These are phyloP conservation scores for Trididemnum miniatum DNA, from an alignment of 23 tunicate species.

Conservation along the genomic window DNA sequence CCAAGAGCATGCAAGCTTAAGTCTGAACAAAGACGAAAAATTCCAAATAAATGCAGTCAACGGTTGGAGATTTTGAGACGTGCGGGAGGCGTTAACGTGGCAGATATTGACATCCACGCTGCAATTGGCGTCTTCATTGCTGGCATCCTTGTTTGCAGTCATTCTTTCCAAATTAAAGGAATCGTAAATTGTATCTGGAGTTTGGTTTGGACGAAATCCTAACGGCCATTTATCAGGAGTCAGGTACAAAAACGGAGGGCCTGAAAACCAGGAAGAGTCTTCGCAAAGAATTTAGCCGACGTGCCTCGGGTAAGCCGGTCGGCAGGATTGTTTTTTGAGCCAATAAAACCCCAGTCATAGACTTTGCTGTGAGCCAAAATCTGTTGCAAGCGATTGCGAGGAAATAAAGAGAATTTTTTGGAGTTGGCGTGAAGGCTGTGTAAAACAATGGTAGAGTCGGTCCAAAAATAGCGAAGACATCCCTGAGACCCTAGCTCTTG, in stretches of 20 bases:
- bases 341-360: neutral
- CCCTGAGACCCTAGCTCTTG: neutral
- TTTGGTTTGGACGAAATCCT: neutral
- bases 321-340: neutral
- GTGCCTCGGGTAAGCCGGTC: neutral
- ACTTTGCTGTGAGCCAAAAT: neutral
- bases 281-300: neutral
- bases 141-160: neutral
- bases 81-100: too few species aligned
- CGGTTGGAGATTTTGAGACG: neutral
- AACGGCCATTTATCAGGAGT: conserved; percentile 5
- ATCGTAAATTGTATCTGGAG: neutral
- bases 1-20: neutral
- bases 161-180: neutral
- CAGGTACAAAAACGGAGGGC: neutral
- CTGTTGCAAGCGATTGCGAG: conserved; percentile 12
- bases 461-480: neutral
- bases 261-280: neutral
- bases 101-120: too few species aligned
- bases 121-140: too few species aligned
- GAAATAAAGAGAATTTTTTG: conserved; percentile 6
- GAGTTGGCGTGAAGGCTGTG: conserved; percentile 26
- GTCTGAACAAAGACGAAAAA: neutral
- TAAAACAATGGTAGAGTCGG: neutral
- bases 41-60: neutral